phyloP scores from a whole-genome alignment of 2,113 vertebrate genomes.

The Colistium nudipinnis region DNA sequence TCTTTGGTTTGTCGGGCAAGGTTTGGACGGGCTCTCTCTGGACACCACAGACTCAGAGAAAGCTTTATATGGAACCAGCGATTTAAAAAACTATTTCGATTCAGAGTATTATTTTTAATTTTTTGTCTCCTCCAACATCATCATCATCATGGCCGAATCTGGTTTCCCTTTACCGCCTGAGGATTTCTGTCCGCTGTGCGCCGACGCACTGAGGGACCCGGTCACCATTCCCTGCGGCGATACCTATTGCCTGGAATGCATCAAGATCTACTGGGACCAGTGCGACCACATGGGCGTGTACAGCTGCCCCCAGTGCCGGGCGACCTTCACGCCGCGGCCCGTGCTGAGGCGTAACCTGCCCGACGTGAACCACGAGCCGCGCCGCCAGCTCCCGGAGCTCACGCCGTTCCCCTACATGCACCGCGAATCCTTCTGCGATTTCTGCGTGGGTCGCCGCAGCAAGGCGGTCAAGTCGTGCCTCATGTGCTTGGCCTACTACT shows the following conservation, averaged over 20 bases:
- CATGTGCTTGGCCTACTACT: constrained; percentile 82
- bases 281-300: constrained; percentile 81
- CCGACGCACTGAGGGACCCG: constrained; percentile 69
- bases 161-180: constrained; percentile 68
- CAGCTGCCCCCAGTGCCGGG: constrained; percentile 79
- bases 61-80: not conserved
- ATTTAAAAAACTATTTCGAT: not conserved
- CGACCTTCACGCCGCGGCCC: constrained; percentile 81
- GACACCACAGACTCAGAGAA: constrained; percentile 5
- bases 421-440: constrained; percentile 80
- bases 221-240: constrained; percentile 83
- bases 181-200: constrained; percentile 74
- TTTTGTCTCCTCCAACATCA: constrained; percentile 4
- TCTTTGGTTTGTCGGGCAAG: constrained; percentile 18
- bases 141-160: constrained; percentile 74
- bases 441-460: constrained; percentile 79
- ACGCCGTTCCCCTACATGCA: constrained; percentile 72
- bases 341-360: constrained; percentile 72
- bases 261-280: constrained; percentile 85
- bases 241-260: constrained; percentile 82
- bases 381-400: constrained; percentile 43
- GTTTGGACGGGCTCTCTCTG: not conserved
- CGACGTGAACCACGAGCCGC: constrained; percentile 59
- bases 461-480: constrained; percentile 84
- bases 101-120: not conserved